These are phyloP conservation scores for Astropecten irregularis DNA, from an alignment of 53 echinoderm and acorn worm species.

Conservation along the genomic window DNA sequence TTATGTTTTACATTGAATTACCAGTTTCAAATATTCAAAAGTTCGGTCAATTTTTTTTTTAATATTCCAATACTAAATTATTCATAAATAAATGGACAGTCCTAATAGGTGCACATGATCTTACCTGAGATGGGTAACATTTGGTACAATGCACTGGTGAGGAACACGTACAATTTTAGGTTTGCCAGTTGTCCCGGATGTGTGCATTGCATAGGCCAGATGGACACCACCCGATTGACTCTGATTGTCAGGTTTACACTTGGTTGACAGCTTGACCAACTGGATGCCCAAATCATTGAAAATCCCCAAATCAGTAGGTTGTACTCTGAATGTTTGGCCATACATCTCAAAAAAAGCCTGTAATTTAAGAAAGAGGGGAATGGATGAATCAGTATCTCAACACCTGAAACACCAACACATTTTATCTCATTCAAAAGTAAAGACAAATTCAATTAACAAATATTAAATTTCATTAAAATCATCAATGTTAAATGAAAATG, in stretches of 20 bases:
- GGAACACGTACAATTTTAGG: conserved; percentile 89
- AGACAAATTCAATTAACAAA: too few relatives aligned
- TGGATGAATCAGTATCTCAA: too few relatives aligned
- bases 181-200: conserved; percentile 89
- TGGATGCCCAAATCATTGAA: conserved; percentile 2
- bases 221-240: not conserved
- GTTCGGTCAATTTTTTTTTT: too few relatives aligned
- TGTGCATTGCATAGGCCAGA: conserved; percentile 86
- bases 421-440: too few relatives aligned
- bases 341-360: conserved; percentile 35
- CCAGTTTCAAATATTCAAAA: too few relatives aligned
- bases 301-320: not conserved
- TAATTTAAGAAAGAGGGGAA: not conserved
- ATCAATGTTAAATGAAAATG: too few relatives aligned
- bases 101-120: too few relatives aligned
- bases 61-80: too few relatives aligned
- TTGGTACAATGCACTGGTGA: conserved; percentile 85
- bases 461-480: too few relatives aligned
- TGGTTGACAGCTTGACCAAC: conserved; percentile 26
- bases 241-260: not conserved
- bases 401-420: too few relatives aligned
- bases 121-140: conserved; percentile 77
- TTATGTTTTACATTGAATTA: too few relatives aligned
- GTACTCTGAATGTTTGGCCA: conserved; percentile 20
- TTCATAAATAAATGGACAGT: too few relatives aligned